These are phyloP conservation scores for Tenualosa ilisha DNA, from an alignment of 2,797 vertebrate species.

Conservation along the genomic window DNA sequence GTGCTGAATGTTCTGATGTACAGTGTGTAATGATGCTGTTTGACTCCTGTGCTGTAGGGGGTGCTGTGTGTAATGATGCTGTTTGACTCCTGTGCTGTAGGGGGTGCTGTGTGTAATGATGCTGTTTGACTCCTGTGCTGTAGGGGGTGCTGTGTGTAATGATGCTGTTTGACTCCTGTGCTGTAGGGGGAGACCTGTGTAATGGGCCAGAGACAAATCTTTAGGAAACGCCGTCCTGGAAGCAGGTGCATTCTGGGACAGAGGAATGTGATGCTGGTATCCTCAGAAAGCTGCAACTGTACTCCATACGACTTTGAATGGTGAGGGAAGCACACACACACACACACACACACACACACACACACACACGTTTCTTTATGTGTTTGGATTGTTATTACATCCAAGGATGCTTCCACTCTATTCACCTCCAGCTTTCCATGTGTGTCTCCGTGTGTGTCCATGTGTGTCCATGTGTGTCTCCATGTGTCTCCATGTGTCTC, in stretches of 20 bases:
- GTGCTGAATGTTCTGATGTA: not conserved
- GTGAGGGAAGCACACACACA: constrained; percentile 66
- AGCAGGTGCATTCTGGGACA: constrained; percentile 84
- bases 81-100: constrained; percentile 62
- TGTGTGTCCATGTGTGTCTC: too few species aligned
- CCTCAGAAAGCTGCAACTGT: constrained; percentile 89
- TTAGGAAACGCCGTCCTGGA: constrained; percentile 90
- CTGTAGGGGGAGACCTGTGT: constrained; percentile 89
- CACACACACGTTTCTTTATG: too few species aligned
- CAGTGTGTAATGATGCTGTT: not conserved
- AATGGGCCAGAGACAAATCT: constrained; percentile 96
- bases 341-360: too few species aligned
- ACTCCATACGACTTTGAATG: constrained; percentile 93
- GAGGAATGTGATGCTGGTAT: constrained; percentile 85
- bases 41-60: constrained; percentile 69
- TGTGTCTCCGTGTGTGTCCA: too few species aligned
- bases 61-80: constrained; percentile 88
- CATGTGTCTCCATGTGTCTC: too few species aligned
- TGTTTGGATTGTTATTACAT: too few species aligned
- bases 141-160: constrained; percentile 93
- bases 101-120: constrained; percentile 61
- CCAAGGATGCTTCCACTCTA: too few species aligned
- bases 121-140: constrained; percentile 33
- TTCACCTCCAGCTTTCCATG: too few species aligned
- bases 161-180: constrained; percentile 49